phyloP scores from a whole-genome alignment of 2,888 invertebrate genomes.

The Adelphocoris suturalis region DNA sequence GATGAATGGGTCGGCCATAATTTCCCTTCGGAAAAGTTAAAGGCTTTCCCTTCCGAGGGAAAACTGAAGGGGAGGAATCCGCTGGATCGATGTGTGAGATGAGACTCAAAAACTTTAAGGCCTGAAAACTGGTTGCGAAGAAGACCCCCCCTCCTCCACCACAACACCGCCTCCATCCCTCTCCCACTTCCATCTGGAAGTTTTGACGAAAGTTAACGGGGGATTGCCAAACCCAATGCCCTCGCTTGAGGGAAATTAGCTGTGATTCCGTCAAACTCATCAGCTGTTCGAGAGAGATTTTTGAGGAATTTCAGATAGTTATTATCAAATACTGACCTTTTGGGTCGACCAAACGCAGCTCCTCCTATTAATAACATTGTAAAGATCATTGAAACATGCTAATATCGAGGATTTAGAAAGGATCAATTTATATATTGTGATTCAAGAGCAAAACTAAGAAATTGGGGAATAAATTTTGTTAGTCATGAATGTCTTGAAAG shows the following conservation, averaged over 20 bases:
- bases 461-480: no score
- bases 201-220: neutral
- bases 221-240: neutral
- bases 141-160: neutral
- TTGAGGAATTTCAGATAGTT: no score
- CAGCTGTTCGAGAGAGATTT: no score
- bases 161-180: neutral
- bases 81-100: constrained; percentile 11
- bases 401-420: no score
- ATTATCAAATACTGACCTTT: no score
- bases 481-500: no score
- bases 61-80: neutral
- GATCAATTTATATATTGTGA: no score
- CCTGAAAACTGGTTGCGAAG: neutral
- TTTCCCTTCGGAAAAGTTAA: constrained; percentile 31
- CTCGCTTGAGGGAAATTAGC: neutral
- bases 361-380: no score
- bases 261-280: neutral
- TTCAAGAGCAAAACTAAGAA: no score
- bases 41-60: constrained; percentile 1
- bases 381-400: no score
- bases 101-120: neutral
- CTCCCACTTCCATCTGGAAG: neutral
- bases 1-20: constrained; percentile 29
- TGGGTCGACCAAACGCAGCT: no score